Evolutionary conservation across 2,797 vertebrate species (phyloP).

Genomic region (Cossypha dichroa): DNA sequence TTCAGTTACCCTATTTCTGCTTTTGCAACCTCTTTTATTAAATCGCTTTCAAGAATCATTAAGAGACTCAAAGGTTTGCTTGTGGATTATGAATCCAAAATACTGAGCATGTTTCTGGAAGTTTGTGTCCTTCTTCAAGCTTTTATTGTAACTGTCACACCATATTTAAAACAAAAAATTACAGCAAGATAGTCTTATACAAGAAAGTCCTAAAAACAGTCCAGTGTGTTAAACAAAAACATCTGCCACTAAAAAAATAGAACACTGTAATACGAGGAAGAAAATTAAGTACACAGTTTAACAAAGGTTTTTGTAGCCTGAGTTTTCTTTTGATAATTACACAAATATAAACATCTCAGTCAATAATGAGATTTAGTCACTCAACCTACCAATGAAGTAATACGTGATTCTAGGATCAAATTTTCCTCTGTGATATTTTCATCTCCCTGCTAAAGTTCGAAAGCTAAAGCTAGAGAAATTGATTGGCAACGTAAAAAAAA

Average conservation of each 20-base stretch:
- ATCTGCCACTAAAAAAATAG: neutral
- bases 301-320: neutral
- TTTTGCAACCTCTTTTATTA: slow-evolving; percentile 38
- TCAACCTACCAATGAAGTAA: neutral
- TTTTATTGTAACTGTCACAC: neutral
- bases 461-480: neutral
- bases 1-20: slow-evolving; percentile 24
- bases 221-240: neutral
- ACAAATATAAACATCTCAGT: neutral
- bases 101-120: neutral
- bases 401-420: neutral
- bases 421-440: slow-evolving; percentile 1
- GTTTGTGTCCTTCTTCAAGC: neutral
- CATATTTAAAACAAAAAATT: neutral
- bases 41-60: neutral
- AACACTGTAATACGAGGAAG: neutral
- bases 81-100: neutral
- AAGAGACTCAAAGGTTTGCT: neutral
- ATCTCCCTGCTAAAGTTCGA: neutral
- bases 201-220: neutral
- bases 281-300: neutral
- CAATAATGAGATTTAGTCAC: neutral
- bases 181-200: neutral
- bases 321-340: neutral
- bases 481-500: neutral